Evolutionary conservation across 2,888 invertebrate genomes (phyloP), one percentile per base, ranked within the genome.

Genomic region (Mesorhabditis sp.): DNA sequence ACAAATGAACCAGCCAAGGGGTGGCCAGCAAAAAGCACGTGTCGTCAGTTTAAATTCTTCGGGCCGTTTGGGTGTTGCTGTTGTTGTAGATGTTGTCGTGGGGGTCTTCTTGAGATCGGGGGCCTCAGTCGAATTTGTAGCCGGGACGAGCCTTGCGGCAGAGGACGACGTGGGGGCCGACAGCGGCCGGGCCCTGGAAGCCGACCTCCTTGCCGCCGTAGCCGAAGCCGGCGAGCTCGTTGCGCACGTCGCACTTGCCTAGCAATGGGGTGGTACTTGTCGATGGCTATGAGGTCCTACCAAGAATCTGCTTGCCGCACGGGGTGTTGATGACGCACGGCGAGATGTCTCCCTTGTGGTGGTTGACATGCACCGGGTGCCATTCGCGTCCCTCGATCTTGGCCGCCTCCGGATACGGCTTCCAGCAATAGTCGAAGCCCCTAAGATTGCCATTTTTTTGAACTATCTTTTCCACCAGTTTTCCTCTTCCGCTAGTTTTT

Each of bases 281-380:
- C 28, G 28, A 28, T 28, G 28, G 28, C 28, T 28, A 28, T 28
- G 28, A 28, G 28, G 28, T 28, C 28, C 28, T 28, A 28, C 28
- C 28, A 28, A 81, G 76, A 50, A 79, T 75, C 74, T 81, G 79
- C 74, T 80, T 78, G 44, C 81, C 81, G 28, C 74, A 73, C 43
- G 75, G 67, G 63, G 71, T 67, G 62, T 72, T 76, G 62, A 81
- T 70, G 15, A 81, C 81, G 50, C 75, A 77, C 41, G 78, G 76
- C 6, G 79, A 78, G 73, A 80, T 78, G 70, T 79, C 78, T 45
- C 79, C 80, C 74, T 80, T 80, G 74, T 75, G 76, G 28, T 28
- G 28, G 28, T 28, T 28, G 28, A 28, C 28, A 28, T 28, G 28
- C 28, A 28, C 28, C 28, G 79, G 79, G 62, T 74, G 68, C 80